Base-by-base conservation (phyloP, 2,888 invertebrate species). In the Zygogramma bicolorata region DNA sequence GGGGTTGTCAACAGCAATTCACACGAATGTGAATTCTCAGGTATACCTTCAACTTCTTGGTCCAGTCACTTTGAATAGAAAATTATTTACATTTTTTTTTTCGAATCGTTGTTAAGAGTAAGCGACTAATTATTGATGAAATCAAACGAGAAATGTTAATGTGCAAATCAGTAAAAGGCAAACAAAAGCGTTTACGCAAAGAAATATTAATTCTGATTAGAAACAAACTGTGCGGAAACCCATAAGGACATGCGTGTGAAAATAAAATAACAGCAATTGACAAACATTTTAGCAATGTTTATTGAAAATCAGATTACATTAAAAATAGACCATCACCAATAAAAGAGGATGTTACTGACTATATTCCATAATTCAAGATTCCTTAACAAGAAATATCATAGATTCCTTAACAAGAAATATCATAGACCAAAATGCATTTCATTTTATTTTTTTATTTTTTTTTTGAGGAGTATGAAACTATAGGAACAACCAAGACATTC, bases 231-330 rank as follows among this genome's bases (percentile, higher is more conserved):
- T 81, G 79, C 78, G 70, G 71, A 75, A 79, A 77, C 79, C 79
- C 78, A 75, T 75, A 80, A 81, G 83, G 82, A 83, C 85, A 85
- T 85, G 85, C 85, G 78, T 81, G 81, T 81, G 79, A 81, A 85
- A 85, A 84, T 82, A 84, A 84, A 85, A 85, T 82, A 79, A 84
- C 83, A 82, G 81, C 80, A 82, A 83, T 84, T 83, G 83, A 81
- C 84, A 86, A 85, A 85, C 85, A 84, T 85, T 81, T 82, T 84
- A 84, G 84, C 84, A 85, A 85, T 85, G 85, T 86, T 87, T 87
- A 86, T 87, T 86, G 76, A 84, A 84, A 84, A 84, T 80, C 77
- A 84, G 84, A 84, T 84, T 85, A 85, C 85, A 86, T 84, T 79
- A 83, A 79, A 77, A 78, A 81, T 81, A 84, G 82, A 84, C 86